Conservation (phyloP, 2,113 vertebrate genomes). For the Indri indri region DNA sequence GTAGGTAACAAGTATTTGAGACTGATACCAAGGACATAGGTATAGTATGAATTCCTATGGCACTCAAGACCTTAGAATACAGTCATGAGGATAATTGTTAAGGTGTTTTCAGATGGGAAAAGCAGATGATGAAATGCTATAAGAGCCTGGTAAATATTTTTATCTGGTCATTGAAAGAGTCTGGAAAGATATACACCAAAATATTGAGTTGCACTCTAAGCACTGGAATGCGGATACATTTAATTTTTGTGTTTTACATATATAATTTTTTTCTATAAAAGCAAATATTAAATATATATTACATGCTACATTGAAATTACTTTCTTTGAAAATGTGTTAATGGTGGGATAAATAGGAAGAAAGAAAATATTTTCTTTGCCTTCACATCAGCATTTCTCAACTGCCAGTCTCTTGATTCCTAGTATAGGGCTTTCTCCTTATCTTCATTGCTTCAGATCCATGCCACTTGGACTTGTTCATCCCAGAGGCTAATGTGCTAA, state of each 20-base stretch:
- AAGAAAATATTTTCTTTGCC: not conserved
- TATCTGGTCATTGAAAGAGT: not conserved
- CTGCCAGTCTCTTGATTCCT: not conserved
- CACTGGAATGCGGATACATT: not conserved
- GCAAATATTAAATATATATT: not conserved
- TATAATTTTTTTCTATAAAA: conserved; percentile 11
- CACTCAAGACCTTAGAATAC: not conserved
- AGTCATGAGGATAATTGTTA: not conserved
- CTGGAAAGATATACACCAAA: not conserved
- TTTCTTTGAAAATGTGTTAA: not conserved
- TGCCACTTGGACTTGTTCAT: not conserved
- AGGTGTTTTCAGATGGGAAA: not conserved
- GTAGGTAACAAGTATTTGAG: not conserved
- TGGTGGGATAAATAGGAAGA: not conserved
- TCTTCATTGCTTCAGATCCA: not conserved
- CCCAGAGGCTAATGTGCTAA: not conserved
- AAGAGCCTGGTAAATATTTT: not conserved
- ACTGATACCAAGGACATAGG: not conserved
- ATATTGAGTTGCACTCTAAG: not conserved
- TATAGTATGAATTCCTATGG: not conserved
- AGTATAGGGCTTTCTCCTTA: not conserved
- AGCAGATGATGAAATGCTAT: not conserved
- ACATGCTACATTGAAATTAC: not conserved
- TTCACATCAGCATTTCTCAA: not conserved
- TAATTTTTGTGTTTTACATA: not conserved